Evolutionary conservation across 2,888 invertebrate species (phyloP), one percentile per base, ranked within the genome.

Genomic region (Zonitis immaculata): DNA sequence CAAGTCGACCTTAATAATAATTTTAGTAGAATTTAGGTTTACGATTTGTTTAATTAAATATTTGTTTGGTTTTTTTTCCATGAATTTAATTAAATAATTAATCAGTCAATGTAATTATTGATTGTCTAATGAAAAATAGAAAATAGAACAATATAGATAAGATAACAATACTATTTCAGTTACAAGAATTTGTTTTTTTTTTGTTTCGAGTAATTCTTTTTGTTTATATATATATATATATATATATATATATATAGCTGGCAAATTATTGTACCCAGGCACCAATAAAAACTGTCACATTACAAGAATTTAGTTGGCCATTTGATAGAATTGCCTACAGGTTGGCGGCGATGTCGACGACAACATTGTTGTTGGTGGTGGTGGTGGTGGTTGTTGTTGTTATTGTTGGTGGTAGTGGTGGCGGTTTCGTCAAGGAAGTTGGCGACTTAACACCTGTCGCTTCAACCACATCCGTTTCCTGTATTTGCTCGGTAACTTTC

Each of bases 401-500:
- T n/a, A n/a, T n/a, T n/a, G n/a, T n/a, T n/a, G n/a, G n/a, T n/a
- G n/a, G n/a, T n/a, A n/a, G n/a, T n/a, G n/a, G n/a, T n/a, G n/a
- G n/a, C n/a, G n/a, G n/a, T 51, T 54, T 58, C 49, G 61, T 58
- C 61, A 62, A 59, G 61, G 65, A 66, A 68, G 67, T 70, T 67
- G 67, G 66, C 66, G 67, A 68, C 63, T 70, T 67, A 66, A 66
- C 71, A 73, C 73, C 73, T 73, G 73, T 71, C 72, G 67, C 67
- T 65, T 59, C 64, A 63, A 71, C 73, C 71, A 64, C 72, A 71
- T 72, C 73, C 72, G 72, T 65, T 72, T 70, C 71, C 70, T 68
- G 66, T 70, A 18, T 35, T 35, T n/a, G n/a, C 16, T 35, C 18
- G 7, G 12, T 27, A 11, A 30, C 30, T 30, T 30, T 30, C 32